Evolutionary conservation across 2,797 vertebrate species (phyloP), one percentile per base, ranked within the genome.

Genomic region (Muscicapa striata): DNA sequence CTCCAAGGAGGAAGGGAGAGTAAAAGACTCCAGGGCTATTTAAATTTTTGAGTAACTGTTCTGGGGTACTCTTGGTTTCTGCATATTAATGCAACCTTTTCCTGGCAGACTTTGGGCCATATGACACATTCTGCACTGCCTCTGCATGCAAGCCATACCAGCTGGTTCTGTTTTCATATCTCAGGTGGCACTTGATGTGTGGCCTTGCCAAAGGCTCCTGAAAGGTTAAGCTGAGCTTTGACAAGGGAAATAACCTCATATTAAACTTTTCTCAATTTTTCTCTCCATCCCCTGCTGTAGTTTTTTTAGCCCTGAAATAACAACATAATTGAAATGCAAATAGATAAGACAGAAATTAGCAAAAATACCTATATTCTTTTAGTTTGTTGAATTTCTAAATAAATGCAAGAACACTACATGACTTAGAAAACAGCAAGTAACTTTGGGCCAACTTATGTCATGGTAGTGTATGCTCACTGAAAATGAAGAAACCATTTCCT

Each of bases 271-370:
- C 30, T 24, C 38, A 13, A 1, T 26, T 55, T 90, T 75, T 59
- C 32, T 51, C 51, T n/a, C n/a, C 15, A 62, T 66, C 14, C 5
- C 9, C 27, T 40, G 34, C 8, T 78, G 19, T 29, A 79, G 45
- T 46, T 16, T 61, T 76, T 62, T 80, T 80, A 86, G 8, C 24
- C 46, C 59, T 75, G 45, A 93, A 94, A 89, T 76, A 94, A 62
- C 45, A 94, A 41, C n/a, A 72, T 84, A 70, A 55, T 70, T 87
- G 67, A 93, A 95, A 89, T 91, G n/a, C 38, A 94, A 86, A 82
- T 82, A 85, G 57, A 45, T 84, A 81, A 87, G 64, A 43, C 5
- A 69, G n/a, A 84, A 89, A 91, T 73, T 69, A 78, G 83, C 75
- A 87, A 59, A 92, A 88, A 86, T 26, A 48, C 10, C 26, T 86